Evolutionary conservation across 2,113 vertebrate species (phyloP), one percentile per base, ranked within the genome.

Genomic region (Bostrychus sinensis): DNA sequence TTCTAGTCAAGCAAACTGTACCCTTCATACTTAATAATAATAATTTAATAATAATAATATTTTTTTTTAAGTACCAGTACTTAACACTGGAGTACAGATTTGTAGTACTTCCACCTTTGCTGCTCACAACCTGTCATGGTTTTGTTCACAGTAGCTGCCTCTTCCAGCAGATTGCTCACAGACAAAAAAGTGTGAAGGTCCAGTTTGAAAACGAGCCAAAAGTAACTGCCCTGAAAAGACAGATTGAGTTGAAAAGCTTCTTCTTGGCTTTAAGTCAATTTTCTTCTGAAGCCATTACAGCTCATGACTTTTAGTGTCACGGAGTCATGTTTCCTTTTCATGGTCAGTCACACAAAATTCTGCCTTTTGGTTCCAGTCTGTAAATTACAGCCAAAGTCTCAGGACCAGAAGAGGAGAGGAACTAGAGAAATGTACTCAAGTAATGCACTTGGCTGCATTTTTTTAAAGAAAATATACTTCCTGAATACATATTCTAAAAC

Each of bases 321-420:
- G 3, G 51, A 70, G 80, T 83, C 71, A 48, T 78, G 80, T 78
- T 85, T 72, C 70, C 48, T 71, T 82, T 78, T 84, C 81, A 73
- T 56, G 56, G 70, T 68, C 57, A 56, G 36, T 68, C 57, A 36
- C 34, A 38, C 61, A 41, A 56, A 73, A 57, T 37, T 61, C 45
- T 64, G 57, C 66, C 60, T 42, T 70, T 70, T 72, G 42, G 55
- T 62, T 78, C 51, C 37, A 61, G 66, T 71, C 37, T 64, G 38
- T 19, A 62, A 56, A 66, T 67, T 46, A 53, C 36, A 7, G 1
- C 56, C 56, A 56, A 9, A 22, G 3, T 60, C 57, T 42, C 51
- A 51, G 51, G 48, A 56, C 62, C 51, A 20, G 19, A 25, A 13
- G 22, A 14, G 45, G 7, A 45, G 12, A 7, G 2, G 45, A 48